Conservation (phyloP, 1,140 invertebrate genomes). For the Drosophila saltans region DNA sequence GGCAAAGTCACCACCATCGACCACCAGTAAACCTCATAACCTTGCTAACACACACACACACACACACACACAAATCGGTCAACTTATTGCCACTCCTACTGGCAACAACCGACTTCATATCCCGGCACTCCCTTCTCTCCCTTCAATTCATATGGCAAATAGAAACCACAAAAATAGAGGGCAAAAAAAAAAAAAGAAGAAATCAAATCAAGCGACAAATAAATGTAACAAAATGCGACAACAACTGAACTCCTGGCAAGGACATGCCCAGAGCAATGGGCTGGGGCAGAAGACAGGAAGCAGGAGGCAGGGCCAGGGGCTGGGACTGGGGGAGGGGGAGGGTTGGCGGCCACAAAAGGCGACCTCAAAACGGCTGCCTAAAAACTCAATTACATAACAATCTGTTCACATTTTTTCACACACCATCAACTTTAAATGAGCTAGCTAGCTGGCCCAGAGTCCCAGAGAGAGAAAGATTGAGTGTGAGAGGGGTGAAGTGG, state of each 20-base stretch:
- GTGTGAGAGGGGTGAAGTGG: not conserved
- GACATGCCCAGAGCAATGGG: not conserved
- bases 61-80: conserved; percentile 66
- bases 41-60: conserved; percentile 12
- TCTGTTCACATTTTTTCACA: conserved; percentile 83
- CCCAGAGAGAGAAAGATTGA: not conserved
- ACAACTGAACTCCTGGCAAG: conserved; percentile 22
- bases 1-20: conserved; percentile 23
- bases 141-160: conserved; percentile 46
- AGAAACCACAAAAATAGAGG: conserved; percentile 34
- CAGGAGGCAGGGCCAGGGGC: not conserved
- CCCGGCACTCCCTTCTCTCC: not conserved
- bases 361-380: conserved; percentile 80
- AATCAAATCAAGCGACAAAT: conserved; percentile 79
- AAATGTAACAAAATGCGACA: conserved; percentile 76
- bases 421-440: conserved; percentile 83
- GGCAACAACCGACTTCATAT: not conserved
- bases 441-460: conserved; percentile 28
- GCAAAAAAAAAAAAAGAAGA: conserved; percentile 32
- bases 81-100: conserved; percentile 40
- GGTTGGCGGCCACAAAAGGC: conserved; percentile 68
- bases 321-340: conserved; percentile 29
- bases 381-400: conserved; percentile 83
- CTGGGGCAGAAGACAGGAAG: too few species aligned
- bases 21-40: conserved; percentile 11